phyloP scores from a whole-genome alignment of 2,888 invertebrate genomes.

The Dorcus hopei region DNA sequence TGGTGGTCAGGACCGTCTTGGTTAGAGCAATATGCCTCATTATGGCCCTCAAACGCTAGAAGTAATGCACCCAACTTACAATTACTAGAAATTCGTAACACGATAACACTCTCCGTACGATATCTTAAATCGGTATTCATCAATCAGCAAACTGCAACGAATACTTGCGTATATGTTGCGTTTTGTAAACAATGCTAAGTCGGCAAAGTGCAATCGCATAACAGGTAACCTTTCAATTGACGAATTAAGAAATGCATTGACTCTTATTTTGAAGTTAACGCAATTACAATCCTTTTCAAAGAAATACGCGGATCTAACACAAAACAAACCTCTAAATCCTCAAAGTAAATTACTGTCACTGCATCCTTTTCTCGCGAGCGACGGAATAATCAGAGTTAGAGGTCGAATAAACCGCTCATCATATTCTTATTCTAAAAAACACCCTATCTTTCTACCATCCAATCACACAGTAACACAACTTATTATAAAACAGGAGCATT shows the following conservation, averaged over 20 bases:
- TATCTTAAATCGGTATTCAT: conserved; percentile 15
- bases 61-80: too few relatives aligned
- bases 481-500: conserved; percentile 17
- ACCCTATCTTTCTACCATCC: conserved; percentile 17
- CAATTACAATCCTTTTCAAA: neutral
- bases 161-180: conserved; percentile 12
- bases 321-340: too few relatives aligned
- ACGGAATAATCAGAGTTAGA: conserved; percentile 16
- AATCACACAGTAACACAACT: conserved; percentile 15
- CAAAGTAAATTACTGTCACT: conserved; percentile 12
- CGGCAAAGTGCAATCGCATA: neutral
- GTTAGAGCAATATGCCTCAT: neutral
- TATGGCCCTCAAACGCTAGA: too few relatives aligned
- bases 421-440: conserved; percentile 2
- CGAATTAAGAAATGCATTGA: neutral
- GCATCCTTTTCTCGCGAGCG: conserved; percentile 19
- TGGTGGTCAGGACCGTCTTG: conserved; percentile 17
- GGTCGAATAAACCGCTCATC: conserved; percentile 9
- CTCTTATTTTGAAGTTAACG: neutral
- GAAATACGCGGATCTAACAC: neutral
- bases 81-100: too few relatives aligned
- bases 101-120: neutral
- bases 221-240: neutral
- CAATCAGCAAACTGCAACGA: conserved; percentile 11
- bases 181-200: conserved; percentile 6